A percentile compares a stretch with the other conserved stretches of the same genome.
These are phyloP conservation scores for Falco peregrinus DNA, from an alignment of 2,797 vertebrate genomes.

Conservation along the genomic window DNA sequence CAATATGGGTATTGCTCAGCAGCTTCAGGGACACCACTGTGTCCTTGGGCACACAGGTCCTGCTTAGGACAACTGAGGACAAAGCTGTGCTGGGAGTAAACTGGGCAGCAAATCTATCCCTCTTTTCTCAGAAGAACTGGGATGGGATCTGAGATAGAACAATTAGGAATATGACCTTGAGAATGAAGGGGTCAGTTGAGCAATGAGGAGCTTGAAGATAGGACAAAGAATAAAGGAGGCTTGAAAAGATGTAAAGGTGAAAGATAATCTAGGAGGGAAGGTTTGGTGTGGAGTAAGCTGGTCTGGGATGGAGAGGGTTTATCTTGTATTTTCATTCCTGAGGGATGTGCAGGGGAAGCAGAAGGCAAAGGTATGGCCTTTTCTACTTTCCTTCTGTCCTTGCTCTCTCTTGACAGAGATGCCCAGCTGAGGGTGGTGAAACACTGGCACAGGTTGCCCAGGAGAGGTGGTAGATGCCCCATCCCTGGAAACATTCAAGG, in stretches of 20 bases:
- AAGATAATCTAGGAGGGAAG: background rate
- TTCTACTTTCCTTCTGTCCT: background rate
- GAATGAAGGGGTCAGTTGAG: background rate
- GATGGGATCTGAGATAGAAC: background rate
- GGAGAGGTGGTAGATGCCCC: background rate
- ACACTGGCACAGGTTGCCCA: background rate
- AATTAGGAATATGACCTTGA: background rate
- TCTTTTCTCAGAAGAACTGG: background rate
- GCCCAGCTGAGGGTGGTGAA: background rate
- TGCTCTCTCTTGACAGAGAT: background rate
- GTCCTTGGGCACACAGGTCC: background rate
- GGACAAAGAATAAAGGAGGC: background rate
- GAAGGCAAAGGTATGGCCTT: background rate
- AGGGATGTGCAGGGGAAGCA: background rate
- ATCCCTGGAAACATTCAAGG: background rate
- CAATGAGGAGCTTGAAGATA: background rate
- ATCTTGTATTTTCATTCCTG: background rate
- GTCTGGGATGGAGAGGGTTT: background rate
- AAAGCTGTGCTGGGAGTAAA: background rate
- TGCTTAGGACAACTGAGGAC: background rate
- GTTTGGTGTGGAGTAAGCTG: background rate
- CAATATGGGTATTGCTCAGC: background rate
- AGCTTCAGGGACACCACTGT: background rate
- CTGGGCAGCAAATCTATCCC: background rate
- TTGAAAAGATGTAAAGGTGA: background rate